Conservation (phyloP, 2,113 vertebrate species). For the Alectura lathami region DNA sequence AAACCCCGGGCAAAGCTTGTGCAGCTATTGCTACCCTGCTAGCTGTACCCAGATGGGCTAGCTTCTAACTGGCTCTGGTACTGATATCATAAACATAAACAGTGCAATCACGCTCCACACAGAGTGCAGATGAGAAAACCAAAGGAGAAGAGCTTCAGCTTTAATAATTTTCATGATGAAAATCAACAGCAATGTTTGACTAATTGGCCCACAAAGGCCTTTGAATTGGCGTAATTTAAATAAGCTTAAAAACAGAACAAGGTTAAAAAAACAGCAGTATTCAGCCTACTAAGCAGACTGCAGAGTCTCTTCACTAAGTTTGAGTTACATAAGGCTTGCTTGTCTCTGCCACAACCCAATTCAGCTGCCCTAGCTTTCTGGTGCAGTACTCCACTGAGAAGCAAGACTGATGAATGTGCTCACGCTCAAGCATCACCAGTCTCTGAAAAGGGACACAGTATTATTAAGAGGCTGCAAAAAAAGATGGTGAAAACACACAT, state of each 20-base stretch:
- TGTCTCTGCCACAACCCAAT: neutral
- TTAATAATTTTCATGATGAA: constrained; percentile 65
- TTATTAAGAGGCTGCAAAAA: neutral
- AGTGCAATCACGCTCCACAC: constrained; percentile 18
- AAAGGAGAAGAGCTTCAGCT: constrained; percentile 31
- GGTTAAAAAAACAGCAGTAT: neutral
- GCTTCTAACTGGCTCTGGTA: neutral
- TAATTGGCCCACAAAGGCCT: constrained; percentile 63
- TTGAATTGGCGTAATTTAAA: constrained; percentile 41
- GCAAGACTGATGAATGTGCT: neutral
- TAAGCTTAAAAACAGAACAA: constrained; percentile 49
- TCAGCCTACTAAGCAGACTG: neutral
- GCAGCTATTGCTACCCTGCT: neutral
- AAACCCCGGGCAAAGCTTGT: neutral
- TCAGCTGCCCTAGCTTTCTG: neutral
- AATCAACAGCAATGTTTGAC: constrained; percentile 59
- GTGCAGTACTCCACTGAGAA: neutral
- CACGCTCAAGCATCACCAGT: neutral
- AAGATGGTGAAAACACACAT: neutral
- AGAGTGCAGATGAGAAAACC: constrained; percentile 48
- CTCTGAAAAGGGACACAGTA: rapidly evolving
- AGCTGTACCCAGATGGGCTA: neutral
- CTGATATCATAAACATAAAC: constrained; percentile 10
- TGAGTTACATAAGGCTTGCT: neutral
- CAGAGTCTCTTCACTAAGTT: neutral